Conservation (phyloP, 1,140 invertebrate genomes). For the Drosophila azteca region DNA sequence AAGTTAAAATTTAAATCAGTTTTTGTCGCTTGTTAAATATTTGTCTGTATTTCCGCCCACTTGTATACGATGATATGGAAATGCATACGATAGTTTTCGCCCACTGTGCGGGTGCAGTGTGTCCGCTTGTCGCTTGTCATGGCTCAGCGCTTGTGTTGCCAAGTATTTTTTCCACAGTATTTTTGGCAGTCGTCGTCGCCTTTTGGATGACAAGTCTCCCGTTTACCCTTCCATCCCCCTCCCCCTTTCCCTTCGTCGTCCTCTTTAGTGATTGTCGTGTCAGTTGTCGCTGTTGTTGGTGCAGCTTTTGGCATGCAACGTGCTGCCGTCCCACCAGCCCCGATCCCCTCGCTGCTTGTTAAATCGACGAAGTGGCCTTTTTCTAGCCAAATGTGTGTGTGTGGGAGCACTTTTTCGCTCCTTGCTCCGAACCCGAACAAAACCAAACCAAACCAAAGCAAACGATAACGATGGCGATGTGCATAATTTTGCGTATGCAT, state of each 20-base stretch:
- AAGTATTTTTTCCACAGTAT: slow-evolving; percentile 6
- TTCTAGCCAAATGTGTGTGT: slow-evolving; percentile 56
- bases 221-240: not conserved
- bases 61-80: no score
- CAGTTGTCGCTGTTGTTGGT: slow-evolving; percentile 26
- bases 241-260: slow-evolving; percentile 28
- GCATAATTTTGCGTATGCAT: slow-evolving; percentile 79
- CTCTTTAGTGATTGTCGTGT: slow-evolving; percentile 18
- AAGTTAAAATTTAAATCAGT: no score
- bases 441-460: not conserved
- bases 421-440: not conserved
- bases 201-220: slow-evolving; percentile 42
- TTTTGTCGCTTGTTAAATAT: no score
- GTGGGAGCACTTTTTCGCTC: slow-evolving; percentile 50
- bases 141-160: slow-evolving; percentile 7
- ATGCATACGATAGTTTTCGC: not conserved
- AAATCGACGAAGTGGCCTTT: slow-evolving; percentile 55
- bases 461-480: slow-evolving; percentile 61
- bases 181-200: slow-evolving; percentile 50
- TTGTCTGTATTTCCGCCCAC: no score
- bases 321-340: slow-evolving; percentile 10
- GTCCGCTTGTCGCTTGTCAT: slow-evolving; percentile 1
- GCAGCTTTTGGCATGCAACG: slow-evolving; percentile 49
- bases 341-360: slow-evolving; percentile 46
- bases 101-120: slow-evolving; percentile 31